Evolutionary conservation across 2,888 invertebrate species (phyloP), one percentile per base, ranked within the genome.

Genomic region (Buathra laborator): DNA sequence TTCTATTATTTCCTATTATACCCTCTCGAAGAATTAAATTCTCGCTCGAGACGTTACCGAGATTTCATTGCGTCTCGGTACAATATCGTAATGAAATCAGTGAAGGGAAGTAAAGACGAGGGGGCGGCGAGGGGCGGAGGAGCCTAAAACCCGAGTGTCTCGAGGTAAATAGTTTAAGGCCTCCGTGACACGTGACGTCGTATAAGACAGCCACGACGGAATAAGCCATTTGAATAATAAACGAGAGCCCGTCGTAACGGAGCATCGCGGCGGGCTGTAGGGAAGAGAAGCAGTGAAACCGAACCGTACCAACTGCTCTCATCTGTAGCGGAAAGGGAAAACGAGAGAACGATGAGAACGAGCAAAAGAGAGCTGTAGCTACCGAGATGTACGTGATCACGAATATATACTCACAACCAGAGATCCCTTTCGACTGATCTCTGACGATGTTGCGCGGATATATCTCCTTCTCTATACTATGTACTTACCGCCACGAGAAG

Each of bases 191-290:
- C 89, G 89, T 89, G 88, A 89, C 87, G 81, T 75, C 70, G 87
- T 85, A 81, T 77, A 81, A 88, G 84, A 88, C 89, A 86, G 84
- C 83, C 85, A 74, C 67, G 64, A 84, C 79, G 83, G 86, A 88
- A 89, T 89, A 87, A 90, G 87, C 87, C 83, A 88, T 85, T 87
- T 90, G 88, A 90, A 90, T 90, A 89, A 90, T 90, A 87, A 90
- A 90, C 88, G 89, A 89, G 86, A 84, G 86, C 37, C 86, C 87
- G 86, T 80, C 37, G 37, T 37, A 37, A 83, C 75, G n/a, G 12
- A 68, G 62, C 64, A 37, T 37, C 37, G 37, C 37, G 37, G 5
- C 37, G 37, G 9, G 37, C 37, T 37, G 37, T 53, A 74, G 51
- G 66, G 64, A 53, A 51, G 46, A 75, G 56, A 74, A 56, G 32